These are phyloP conservation scores for Watsonalla binaria DNA, from an alignment of 2,888 invertebrate genomes.

Conservation along the genomic window DNA sequence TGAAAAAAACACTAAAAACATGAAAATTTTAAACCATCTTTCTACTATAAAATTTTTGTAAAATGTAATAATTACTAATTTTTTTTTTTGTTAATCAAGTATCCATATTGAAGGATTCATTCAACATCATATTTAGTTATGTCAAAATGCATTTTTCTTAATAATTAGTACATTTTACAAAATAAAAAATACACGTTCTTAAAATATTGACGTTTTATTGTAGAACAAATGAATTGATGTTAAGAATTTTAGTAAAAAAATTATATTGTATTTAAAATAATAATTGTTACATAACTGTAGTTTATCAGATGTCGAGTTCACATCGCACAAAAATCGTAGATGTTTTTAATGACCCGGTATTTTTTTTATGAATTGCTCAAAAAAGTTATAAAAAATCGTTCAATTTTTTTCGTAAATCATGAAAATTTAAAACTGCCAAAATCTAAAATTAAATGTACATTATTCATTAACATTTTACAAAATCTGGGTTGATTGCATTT, in stretches of 20 bases:
- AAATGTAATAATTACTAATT: no score
- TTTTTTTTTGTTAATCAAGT: no score
- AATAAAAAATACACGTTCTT: neutral
- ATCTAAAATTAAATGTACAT: constrained; percentile 16
- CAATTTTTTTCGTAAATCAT: constrained; percentile 1
- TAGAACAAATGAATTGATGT: neutral
- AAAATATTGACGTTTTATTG: constrained; percentile 4
- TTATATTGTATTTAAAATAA: constrained; percentile 21
- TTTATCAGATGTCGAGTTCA: constrained; percentile 57
- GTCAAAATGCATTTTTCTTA: neutral
- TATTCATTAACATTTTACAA: constrained; percentile 19
- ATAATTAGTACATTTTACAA: neutral
- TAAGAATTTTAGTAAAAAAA: constrained; percentile 24
- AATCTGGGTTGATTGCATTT: neutral
- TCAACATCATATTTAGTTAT: no score
- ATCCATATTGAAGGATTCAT: no score
- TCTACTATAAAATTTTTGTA: no score
- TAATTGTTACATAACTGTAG: constrained; percentile 62
- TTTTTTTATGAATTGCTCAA: constrained; percentile 14
- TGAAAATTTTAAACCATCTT: neutral
- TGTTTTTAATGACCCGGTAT: constrained; percentile 5
- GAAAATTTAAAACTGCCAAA: constrained; percentile 46
- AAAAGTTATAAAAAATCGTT: neutral
- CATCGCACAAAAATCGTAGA: constrained; percentile 71
- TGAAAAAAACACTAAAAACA: neutral